These are phyloP conservation scores for Cephus rjabovi DNA, from an alignment of 2,888 invertebrate genomes.

Conservation along the genomic window DNA sequence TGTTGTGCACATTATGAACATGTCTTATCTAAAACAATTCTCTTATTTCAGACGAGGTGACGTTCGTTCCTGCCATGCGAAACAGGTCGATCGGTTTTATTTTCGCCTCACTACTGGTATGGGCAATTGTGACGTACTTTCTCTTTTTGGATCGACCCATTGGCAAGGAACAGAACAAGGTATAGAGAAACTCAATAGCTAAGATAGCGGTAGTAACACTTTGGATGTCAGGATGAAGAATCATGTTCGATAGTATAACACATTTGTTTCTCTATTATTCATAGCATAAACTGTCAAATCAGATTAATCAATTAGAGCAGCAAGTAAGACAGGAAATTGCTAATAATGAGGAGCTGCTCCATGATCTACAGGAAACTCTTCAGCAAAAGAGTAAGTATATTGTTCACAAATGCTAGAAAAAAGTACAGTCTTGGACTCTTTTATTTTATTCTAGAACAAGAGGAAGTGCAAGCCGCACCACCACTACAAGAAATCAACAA, in stretches of 20 bases:
- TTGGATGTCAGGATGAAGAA: neutral
- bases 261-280: constrained; percentile 2
- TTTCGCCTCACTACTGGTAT: constrained; percentile 68
- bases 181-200: constrained; percentile 17
- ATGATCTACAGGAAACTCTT: constrained; percentile 40
- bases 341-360: constrained; percentile 49
- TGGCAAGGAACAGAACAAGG: constrained; percentile 56
- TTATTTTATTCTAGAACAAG: constrained; percentile 21
- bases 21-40: neutral
- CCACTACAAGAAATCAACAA: neutral
- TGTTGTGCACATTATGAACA: neutral
- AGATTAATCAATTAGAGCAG: constrained; percentile 50
- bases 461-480: constrained; percentile 29
- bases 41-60: constrained; percentile 50
- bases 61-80: constrained; percentile 60
- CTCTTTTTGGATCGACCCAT: constrained; percentile 68
- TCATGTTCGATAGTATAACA: neutral
- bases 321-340: constrained; percentile 51
- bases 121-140: constrained; percentile 71
- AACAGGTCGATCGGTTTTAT: constrained; percentile 61
- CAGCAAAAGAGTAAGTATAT: constrained; percentile 42
- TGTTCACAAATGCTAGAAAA: neutral
- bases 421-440: neutral
- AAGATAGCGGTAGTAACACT: neutral
- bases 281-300: constrained; percentile 46